Conservation (phyloP, 1,140 invertebrate species). For the Aphelenchoides besseyi region DNA sequence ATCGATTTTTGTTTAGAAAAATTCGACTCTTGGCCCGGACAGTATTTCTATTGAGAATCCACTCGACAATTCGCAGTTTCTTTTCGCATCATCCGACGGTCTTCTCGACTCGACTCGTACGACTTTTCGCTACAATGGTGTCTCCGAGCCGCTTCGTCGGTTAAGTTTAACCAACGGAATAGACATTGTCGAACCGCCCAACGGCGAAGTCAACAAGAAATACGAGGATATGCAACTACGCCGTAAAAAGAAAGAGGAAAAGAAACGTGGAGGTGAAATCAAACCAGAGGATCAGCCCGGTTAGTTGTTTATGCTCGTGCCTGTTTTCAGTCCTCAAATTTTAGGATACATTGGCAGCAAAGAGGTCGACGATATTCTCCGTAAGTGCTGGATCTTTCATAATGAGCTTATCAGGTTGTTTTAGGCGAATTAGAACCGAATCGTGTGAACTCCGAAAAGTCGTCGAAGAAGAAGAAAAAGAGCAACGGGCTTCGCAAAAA, state of each 20-base stretch:
- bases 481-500: neutral
- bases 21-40: neutral
- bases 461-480: conserved; percentile 4
- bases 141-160: neutral
- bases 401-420: no score
- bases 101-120: neutral
- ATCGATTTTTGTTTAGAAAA: neutral
- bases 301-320: neutral
- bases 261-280: neutral
- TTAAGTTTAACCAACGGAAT: neutral
- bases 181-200: neutral
- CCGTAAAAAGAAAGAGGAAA: neutral
- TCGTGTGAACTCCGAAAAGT: neutral
- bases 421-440: neutral
- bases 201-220: neutral
- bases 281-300: neutral
- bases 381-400: no score
- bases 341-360: neutral
- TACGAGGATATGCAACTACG: conserved; percentile 4
- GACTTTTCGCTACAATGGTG: neutral
- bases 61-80: neutral
- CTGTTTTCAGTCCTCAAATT: neutral
- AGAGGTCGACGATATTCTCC: neutral
- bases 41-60: neutral
- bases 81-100: neutral